Conservation (phyloP, 2,888 invertebrate genomes). For the Nomada goodeniana region DNA sequence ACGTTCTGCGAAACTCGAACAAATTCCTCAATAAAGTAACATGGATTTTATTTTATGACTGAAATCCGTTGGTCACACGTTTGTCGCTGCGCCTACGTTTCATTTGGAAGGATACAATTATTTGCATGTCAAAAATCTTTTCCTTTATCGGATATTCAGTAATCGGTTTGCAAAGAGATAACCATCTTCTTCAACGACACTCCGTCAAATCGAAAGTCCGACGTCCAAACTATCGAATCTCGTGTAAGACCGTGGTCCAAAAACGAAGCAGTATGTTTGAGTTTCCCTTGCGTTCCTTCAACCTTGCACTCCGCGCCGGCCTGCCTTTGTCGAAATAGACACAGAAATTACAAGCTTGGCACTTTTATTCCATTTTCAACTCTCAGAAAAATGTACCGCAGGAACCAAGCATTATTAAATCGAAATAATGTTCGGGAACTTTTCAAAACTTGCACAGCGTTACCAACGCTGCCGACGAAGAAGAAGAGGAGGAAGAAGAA, state of each 20-base stretch:
- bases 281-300: not conserved
- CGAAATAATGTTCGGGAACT: not conserved
- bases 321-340: not conserved
- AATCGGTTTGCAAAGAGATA: not conserved
- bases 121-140: no score
- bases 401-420: constrained; percentile 27
- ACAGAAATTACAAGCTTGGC: constrained; percentile 22
- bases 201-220: not conserved
- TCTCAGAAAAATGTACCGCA: not conserved
- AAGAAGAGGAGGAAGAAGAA: not conserved
- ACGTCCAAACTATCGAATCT: not conserved
- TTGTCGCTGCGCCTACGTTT: not conserved
- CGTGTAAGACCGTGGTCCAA: not conserved
- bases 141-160: not conserved
- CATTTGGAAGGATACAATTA: not conserved
- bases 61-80: no score
- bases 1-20: no score
- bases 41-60: no score
- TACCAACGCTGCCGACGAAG: no score
- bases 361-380: not conserved
- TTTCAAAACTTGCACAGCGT: not conserved
- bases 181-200: not conserved
- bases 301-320: not conserved
- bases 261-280: not conserved
- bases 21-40: no score